A percentile compares a stretch with the other conserved stretches of the same genome.
phyloP scores from a whole-genome alignment of 2,888 invertebrate genomes.

The Mylabris sibirica region DNA sequence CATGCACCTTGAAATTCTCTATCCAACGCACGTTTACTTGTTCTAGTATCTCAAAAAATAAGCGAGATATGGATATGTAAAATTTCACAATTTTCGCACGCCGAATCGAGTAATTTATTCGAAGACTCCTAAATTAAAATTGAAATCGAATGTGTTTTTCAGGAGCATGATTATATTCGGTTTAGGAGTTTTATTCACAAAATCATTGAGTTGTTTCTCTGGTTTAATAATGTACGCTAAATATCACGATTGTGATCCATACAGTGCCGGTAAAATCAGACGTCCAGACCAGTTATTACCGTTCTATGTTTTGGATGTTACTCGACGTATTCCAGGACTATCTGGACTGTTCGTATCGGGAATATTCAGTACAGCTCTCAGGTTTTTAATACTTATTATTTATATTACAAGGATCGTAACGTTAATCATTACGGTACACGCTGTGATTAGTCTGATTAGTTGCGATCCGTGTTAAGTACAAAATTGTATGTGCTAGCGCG shows the following conservation, averaged over 20 bases:
- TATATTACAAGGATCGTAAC: no score
- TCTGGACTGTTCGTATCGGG: conserved; percentile 78
- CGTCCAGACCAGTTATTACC: conserved; percentile 68
- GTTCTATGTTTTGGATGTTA: conserved; percentile 73
- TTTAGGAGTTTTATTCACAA: conserved; percentile 24
- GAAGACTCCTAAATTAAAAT: no score
- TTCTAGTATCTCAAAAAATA: no score
- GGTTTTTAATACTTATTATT: conserved; percentile 56
- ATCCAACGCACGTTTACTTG: no score
- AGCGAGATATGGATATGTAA: no score
- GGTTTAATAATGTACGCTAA: conserved; percentile 67
- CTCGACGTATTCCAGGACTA: conserved; percentile 70
- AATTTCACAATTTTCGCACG: no score
- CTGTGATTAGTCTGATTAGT: no score
- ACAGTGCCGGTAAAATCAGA: conserved; percentile 65
- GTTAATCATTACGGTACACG: no score
- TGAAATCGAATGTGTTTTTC: conserved; percentile 18
- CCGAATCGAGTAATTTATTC: no score
- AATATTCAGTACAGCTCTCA: conserved; percentile 76
- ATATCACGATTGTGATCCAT: conserved; percentile 71
- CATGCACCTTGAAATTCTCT: no score
- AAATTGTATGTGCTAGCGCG: no score
- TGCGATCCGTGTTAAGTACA: no score
- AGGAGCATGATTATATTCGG: conserved; percentile 34
- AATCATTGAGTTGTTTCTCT: conserved; percentile 18